phyloP scores from a whole-genome alignment of 2,888 invertebrate genomes.

The Thereva unica region DNA sequence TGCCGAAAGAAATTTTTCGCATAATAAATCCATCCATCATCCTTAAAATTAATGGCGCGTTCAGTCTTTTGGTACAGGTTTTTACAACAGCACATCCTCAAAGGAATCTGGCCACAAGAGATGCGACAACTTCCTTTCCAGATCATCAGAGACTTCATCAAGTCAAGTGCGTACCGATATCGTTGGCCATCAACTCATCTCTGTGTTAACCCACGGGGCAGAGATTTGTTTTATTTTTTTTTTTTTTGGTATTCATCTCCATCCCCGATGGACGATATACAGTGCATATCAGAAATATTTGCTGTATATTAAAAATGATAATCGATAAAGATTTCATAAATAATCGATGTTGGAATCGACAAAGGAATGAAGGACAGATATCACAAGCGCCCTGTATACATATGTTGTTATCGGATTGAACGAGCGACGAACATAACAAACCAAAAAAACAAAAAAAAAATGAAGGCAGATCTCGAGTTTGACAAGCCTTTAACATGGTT shows the following conservation, averaged over 20 bases:
- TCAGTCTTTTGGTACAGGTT: slow-evolving; percentile 25
- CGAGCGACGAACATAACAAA: neutral
- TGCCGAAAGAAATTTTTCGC: slow-evolving; percentile 25
- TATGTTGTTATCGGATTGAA: slow-evolving; percentile 13
- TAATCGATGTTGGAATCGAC: slow-evolving; percentile 33
- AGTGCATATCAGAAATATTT: slow-evolving; percentile 45
- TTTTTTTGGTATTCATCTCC: no score
- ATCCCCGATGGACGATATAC: no score
- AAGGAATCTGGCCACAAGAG: slow-evolving; percentile 18
- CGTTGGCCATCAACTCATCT: slow-evolving; percentile 21
- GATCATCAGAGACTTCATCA: slow-evolving; percentile 36
- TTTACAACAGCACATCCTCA: neutral
- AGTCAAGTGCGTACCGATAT: slow-evolving; percentile 34
- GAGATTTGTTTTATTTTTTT: slow-evolving; percentile 9
- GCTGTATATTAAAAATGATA: slow-evolving; percentile 59
- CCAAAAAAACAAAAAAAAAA: slow-evolving; percentile 16
- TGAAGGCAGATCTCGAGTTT: slow-evolving; percentile 12
- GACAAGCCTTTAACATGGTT: slow-evolving; percentile 44
- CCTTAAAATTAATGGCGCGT: slow-evolving; percentile 33
- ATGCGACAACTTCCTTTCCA: slow-evolving; percentile 36
- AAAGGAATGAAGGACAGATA: slow-evolving; percentile 15
- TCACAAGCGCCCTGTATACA: slow-evolving; percentile 29
- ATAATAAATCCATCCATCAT: slow-evolving; percentile 42
- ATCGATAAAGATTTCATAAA: slow-evolving; percentile 53
- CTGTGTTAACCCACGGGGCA: neutral